Base-by-base conservation (phyloP, 2,113 vertebrate genomes). In the Procavia capensis region DNA sequence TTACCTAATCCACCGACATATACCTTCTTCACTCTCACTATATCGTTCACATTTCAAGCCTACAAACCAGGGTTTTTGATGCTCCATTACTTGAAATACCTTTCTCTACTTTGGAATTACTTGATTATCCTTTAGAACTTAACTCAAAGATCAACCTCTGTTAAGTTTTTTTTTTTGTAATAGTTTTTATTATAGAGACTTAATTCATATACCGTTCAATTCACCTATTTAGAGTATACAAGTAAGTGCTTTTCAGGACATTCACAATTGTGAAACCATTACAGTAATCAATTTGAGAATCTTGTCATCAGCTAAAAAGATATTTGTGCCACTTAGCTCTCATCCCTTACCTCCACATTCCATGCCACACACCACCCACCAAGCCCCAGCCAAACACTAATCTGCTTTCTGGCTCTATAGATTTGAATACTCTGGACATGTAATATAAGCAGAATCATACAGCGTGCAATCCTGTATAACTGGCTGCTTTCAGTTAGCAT, bases 101-200 rank as follows among this genome's bases (percentile, higher is more conserved):
- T 41, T 91, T 90, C n/a, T 95, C 43, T 76, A 45, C 45, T 86
- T 79, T 93, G 59, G 50, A 31, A 86, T 94, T 84, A 72, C 78
- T 87, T 87, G 63, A 78, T 83, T 72, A 45, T 83, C 61, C n/a
- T 87, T 54, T 16, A 54, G 50, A 54, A 16, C 50, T 54, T 54
- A 91, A 57, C 10, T 88, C 63, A 82, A 87, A 93, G 81, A 87
- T 87, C 50, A 87, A 31, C 36, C 82, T 90, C 76, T 95, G 24
- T 81, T 85, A 17, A 81, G 29, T 47, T 90, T n/a, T 5, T 85
- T 90, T 43, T 31, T 29, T 7, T 27, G 19, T 64, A 92, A 87
- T 22, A 90, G 31, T 25, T 78, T n/a, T n/a, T n/a, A n/a, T 91
- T 88, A 54, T 47, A 89, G 39, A 90, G 82, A 45, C 43, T 92